phyloP scores from a whole-genome alignment of 2,888 invertebrate species.

The Ophioninae sp. region DNA sequence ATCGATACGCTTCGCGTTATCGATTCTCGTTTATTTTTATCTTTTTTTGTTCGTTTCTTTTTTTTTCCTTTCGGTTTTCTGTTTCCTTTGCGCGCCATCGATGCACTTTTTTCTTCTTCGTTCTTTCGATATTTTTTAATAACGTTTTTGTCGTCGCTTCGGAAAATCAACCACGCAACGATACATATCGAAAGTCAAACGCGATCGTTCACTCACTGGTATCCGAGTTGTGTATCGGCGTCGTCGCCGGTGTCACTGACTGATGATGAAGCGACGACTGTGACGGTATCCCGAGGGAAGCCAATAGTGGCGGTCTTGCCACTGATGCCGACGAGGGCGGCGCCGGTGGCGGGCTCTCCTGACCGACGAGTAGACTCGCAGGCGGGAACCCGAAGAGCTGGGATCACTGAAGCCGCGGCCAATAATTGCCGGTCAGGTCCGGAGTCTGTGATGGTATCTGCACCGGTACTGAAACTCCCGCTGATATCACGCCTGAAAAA shows the following conservation, averaged over 20 bases:
- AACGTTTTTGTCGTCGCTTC: neutral
- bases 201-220: conserved; percentile 77
- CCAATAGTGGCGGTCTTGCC: conserved; percentile 74
- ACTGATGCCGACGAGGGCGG: conserved; percentile 82
- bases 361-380: conserved; percentile 85
- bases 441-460: conserved; percentile 94
- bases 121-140: neutral
- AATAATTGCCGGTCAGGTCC: conserved; percentile 91
- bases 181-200: neutral
- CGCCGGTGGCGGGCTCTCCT: conserved; percentile 82
- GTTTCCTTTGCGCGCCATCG: conserved; percentile 18
- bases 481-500: conserved; percentile 93
- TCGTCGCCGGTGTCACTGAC: conserved; percentile 64
- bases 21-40: neutral
- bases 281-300: conserved; percentile 75
- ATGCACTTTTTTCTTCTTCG: conserved; percentile 21
- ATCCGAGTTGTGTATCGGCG: conserved; percentile 77
- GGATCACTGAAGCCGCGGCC: conserved; percentile 96
- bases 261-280: conserved; percentile 68
- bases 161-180: neutral
- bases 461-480: conserved; percentile 95
- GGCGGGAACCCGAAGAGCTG: conserved; percentile 94
- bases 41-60: too few relatives aligned
- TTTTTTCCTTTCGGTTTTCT: neutral
- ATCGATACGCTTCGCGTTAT: conserved; percentile 11